Conservation (phyloP, 2,888 invertebrate species). For the Petrophora chlorosata region DNA sequence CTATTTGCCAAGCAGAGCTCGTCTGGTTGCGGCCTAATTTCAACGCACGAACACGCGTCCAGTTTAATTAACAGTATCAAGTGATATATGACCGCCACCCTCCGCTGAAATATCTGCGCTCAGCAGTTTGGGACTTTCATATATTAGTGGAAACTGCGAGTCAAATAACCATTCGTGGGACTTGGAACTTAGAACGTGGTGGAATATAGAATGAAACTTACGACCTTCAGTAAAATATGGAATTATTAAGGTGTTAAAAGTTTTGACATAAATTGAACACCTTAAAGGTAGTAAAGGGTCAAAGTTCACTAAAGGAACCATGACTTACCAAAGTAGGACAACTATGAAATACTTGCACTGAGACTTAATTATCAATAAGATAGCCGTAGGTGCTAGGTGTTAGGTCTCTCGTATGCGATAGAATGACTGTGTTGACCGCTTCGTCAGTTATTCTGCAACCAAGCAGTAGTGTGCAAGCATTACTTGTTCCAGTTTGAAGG, state of each 20-base stretch:
- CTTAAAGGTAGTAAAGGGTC: neutral
- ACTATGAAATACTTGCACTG: no score
- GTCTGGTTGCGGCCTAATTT: conserved; percentile 10
- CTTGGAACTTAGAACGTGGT: no score
- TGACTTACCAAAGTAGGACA: no score
- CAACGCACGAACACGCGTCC: conserved; percentile 20
- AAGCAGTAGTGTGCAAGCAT: no score
- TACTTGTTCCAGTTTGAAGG: no score
- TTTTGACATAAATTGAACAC: neutral
- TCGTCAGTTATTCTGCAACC: no score
- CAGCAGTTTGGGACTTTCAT: conserved; percentile 15
- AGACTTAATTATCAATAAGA: no score
- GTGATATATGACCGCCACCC: conserved; percentile 18
- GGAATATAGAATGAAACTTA: neutral
- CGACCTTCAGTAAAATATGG: conserved; percentile 10
- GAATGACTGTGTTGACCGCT: no score
- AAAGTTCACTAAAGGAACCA: no score
- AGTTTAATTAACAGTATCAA: conserved; percentile 22
- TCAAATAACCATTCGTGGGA: neutral
- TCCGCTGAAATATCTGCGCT: conserved; percentile 19
- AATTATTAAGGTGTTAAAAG: conserved; percentile 6
- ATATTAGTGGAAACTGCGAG: conserved; percentile 1
- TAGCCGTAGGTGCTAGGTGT: no score
- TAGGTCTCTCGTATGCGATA: no score
- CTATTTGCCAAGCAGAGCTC: neutral